Conservation (phyloP, 2,888 invertebrate genomes). For the Bugula neritina region DNA sequence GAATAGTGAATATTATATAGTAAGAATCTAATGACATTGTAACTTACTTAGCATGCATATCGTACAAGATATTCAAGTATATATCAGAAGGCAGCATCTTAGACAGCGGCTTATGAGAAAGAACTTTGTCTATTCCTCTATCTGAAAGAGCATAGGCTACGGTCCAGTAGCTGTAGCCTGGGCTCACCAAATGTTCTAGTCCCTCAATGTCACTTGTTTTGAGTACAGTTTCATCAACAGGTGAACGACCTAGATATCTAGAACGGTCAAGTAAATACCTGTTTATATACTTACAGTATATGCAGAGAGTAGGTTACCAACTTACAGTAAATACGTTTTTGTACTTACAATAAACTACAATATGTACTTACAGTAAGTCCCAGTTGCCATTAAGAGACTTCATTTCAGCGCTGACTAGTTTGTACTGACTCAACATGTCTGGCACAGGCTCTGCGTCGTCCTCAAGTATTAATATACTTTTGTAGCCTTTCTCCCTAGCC, state of each 20-base stretch:
- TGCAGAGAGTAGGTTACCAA: neutral
- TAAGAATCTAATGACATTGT: too few relatives aligned
- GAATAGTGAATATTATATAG: too few relatives aligned
- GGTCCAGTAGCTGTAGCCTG: constrained; percentile 91
- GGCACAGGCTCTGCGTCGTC: neutral
- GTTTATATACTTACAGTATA: neutral
- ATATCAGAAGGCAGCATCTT: constrained; percentile 86
- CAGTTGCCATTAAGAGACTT: neutral
- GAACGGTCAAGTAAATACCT: neutral
- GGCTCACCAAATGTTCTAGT: constrained; percentile 42
- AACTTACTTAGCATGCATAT: constrained; percentile 74
- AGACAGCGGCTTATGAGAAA: constrained; percentile 68
- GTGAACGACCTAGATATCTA: constrained; percentile 78
- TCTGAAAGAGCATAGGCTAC: constrained; percentile 74
- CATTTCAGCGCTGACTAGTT: neutral
- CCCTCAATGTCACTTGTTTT: constrained; percentile 39
- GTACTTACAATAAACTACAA: too few relatives aligned
- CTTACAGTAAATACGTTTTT: neutral
- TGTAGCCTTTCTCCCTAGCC: neutral
- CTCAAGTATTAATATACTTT: neutral
- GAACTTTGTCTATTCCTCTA: constrained; percentile 70
- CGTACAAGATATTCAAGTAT: constrained; percentile 82
- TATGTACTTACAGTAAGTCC: neutral
- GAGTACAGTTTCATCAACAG: constrained; percentile 67
- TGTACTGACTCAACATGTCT: neutral